Evolutionary conservation across 2,113 vertebrate genomes (phyloP), one percentile per base, ranked within the genome.

Genomic region (Phycodurus eques): DNA sequence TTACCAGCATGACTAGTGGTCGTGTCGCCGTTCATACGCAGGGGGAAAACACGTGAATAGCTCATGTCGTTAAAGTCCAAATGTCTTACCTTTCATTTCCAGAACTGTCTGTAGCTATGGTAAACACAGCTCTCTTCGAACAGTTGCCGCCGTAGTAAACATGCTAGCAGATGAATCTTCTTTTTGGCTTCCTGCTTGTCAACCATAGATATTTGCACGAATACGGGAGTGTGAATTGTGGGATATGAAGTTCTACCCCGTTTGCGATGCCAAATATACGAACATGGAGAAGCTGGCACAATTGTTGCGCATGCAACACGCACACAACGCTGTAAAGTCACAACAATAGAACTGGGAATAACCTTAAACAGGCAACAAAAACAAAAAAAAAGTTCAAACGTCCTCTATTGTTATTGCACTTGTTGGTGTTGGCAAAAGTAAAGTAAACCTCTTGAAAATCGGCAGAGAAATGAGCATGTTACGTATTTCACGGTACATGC

Each of bases 161-260:
- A 74, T 64, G 60, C 73, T 61, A 56, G 62, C 66, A 69, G 39
- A 7, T 1, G 6, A 22, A 54, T 54, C 31, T 60, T 42, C 27
- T 67, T 64, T 75, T 63, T 75, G 74, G 74, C 71, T 75, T 42
- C 67, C 33, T 81, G 67, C 75, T 76, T 78, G 66, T 75, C 27
- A 62, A 42, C 72, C 19, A 77, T 74, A 71, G 68, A 68, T 46
- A 70, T 35, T 57, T 31, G 20, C 4, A 11, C 27, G 42, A 31
- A 57, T 72, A 61, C 78, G 85, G 86, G 87, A 84, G 76, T 71
- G 35, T 44, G 84, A 74, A 85, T 86, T 88, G 22, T 91, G 91
- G 91, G 89, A 83, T 31, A 72, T 90, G 88, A 51, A 80, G 87
- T 90, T 76, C 2, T 71, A 6, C 20, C 9, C 19, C 0, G 0